Percentiles rank a stretch among this genome's conserved stretches.
Evolutionary conservation across 2,797 vertebrate species (phyloP).

Genomic region (Danio jaintianensis): DNA sequence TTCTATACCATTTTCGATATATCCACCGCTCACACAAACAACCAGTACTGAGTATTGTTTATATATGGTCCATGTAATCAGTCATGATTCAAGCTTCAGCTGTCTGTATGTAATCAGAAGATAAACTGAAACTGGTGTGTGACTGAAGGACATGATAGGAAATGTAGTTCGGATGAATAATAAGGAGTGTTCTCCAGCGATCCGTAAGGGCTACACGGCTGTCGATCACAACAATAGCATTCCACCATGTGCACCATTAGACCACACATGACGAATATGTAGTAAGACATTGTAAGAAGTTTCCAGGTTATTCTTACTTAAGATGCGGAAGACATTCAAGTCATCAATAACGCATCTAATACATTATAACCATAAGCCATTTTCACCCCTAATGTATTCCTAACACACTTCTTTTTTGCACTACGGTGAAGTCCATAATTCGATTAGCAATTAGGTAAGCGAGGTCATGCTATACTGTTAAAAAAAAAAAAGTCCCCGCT

Average conservation of each 20-base stretch:
- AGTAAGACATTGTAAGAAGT: constrained; percentile 8
- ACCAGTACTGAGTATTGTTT: no score
- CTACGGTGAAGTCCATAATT: not conserved
- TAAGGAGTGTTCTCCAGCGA: no score
- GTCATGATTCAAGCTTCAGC: no score
- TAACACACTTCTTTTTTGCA: not conserved
- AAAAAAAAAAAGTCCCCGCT: not conserved
- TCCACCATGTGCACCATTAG: constrained; percentile 4
- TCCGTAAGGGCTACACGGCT: no score
- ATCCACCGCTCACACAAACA: no score
- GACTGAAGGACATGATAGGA: no score
- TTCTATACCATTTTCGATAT: no score
- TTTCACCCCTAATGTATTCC: not conserved
- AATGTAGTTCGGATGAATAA: no score
- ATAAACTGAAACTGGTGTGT: no score
- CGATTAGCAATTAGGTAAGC: not conserved
- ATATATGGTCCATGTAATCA: no score
- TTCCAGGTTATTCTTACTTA: constrained; percentile 8
- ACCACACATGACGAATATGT: not conserved
- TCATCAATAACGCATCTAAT: not conserved
- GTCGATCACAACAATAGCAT: no score
- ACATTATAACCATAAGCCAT: not conserved
- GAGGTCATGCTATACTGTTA: not conserved
- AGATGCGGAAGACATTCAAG: not conserved
- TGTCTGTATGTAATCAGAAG: no score